Evolutionary conservation across 2,888 invertebrate genomes (phyloP).

Genomic region (Trachelus iudaicus): DNA sequence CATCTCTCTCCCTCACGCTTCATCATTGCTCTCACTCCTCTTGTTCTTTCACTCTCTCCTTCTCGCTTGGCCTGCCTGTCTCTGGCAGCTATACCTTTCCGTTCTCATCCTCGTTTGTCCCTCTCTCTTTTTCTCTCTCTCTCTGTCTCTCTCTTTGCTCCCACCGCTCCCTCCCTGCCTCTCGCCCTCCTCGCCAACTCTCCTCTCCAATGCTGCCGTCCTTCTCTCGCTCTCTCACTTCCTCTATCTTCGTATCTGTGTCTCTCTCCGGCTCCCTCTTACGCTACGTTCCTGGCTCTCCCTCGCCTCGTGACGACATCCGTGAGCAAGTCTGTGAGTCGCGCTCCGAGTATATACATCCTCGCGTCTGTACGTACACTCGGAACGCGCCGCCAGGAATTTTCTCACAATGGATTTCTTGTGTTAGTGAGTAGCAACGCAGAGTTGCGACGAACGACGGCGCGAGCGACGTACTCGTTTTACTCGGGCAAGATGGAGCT

Average conservation of each 20-base stretch:
- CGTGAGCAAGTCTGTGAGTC: slow-evolving; percentile 26
- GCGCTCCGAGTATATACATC: slow-evolving; percentile 1
- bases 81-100: background rate
- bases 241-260: slow-evolving; percentile 3
- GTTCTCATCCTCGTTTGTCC: background rate
- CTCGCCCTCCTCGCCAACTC: background rate
- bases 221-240: slow-evolving; percentile 5
- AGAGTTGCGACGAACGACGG: slow-evolving; percentile 15
- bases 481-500: background rate
- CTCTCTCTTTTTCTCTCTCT: background rate
- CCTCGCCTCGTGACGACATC: slow-evolving; percentile 42
- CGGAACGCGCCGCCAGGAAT: slow-evolving; percentile 54
- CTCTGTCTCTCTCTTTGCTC: slow-evolving; percentile 7
- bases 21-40: background rate
- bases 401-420: slow-evolving; percentile 55
- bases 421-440: slow-evolving; percentile 47
- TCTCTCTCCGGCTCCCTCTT: slow-evolving; percentile 3
- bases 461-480: slow-evolving; percentile 16
- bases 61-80: background rate
- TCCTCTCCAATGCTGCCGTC: background rate
- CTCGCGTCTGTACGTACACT: slow-evolving; percentile 41
- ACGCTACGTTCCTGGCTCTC: slow-evolving; percentile 13
- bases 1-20: slow-evolving; percentile 10
- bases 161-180: slow-evolving; percentile 5
- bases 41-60: background rate